These are phyloP conservation scores for Alcedo atthis DNA, from an alignment of 2,797 vertebrate genomes.

Conservation along the genomic window DNA sequence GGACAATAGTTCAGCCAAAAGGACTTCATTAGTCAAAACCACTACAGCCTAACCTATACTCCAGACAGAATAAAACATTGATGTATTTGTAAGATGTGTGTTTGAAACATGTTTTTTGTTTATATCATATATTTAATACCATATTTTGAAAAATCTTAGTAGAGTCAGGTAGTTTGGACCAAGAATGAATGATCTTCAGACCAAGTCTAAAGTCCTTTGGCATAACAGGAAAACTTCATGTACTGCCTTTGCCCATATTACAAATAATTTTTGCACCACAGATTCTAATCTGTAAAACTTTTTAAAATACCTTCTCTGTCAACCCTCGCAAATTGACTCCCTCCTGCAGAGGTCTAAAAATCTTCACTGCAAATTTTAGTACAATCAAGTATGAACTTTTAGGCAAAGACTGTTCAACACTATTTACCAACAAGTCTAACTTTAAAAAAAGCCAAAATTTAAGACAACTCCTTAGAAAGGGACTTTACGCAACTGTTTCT, in stretches of 20 bases:
- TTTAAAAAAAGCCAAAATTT: neutral
- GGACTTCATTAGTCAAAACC: neutral
- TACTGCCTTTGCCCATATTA: neutral
- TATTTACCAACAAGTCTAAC: neutral
- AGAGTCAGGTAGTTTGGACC: neutral
- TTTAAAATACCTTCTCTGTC: neutral
- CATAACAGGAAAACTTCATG: neutral
- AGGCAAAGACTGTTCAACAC: neutral
- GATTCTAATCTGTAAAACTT: neutral
- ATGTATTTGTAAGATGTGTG: neutral
- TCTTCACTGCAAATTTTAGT: neutral
- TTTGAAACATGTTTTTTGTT: neutral
- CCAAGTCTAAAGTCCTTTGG: neutral
- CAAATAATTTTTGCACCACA: neutral
- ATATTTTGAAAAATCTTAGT: neutral
- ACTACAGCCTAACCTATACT: neutral
- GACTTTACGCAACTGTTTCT: slow-evolving; percentile 12
- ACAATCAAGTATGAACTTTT: neutral
- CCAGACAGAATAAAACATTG: neutral
- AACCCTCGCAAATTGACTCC: neutral
- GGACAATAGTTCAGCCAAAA: neutral
- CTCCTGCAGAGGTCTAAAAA: neutral
- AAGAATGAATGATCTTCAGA: neutral
- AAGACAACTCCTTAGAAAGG: slow-evolving; percentile 9
- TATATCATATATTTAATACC: neutral